phyloP scores from a whole-genome alignment of 2,113 vertebrate genomes.

The Myodes glareolus region DNA sequence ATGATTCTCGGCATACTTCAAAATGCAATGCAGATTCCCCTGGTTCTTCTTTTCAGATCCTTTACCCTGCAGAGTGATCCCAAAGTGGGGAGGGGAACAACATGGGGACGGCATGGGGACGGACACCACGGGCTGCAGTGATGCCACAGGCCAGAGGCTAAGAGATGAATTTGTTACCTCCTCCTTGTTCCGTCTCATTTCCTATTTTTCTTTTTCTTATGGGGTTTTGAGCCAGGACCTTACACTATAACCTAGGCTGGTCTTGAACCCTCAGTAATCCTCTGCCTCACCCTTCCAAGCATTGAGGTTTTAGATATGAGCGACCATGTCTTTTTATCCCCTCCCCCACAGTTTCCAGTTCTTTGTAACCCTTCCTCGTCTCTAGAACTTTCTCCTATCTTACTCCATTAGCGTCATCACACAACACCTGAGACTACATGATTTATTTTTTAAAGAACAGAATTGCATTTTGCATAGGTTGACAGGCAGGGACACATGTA shows the following conservation, averaged over 20 bases:
- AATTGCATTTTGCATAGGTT: not conserved
- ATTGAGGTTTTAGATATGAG: not conserved
- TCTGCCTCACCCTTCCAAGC: not conserved
- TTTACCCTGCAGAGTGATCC: not conserved
- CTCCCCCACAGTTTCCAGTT: not conserved
- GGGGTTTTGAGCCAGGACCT: not conserved
- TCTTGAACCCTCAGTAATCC: not conserved
- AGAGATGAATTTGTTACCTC: not conserved
- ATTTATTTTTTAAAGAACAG: not conserved
- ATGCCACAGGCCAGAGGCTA: not conserved
- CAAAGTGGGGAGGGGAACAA: not conserved
- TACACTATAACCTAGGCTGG: not conserved
- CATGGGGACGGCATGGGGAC: no score
- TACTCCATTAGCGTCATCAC: not conserved
- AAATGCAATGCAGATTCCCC: not conserved
- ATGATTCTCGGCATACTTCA: slow-evolving; percentile 7
- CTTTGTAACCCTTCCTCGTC: not conserved
- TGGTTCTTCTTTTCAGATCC: not conserved
- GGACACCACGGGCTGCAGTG: not conserved
- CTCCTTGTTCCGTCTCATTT: not conserved
- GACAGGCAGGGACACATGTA: not conserved
- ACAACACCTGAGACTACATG: not conserved
- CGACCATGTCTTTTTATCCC: not conserved
- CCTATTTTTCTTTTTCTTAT: not conserved
- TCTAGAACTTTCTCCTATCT: not conserved